phyloP scores from a whole-genome alignment of 2,113 vertebrate species.

The Varanus komodoensis region DNA sequence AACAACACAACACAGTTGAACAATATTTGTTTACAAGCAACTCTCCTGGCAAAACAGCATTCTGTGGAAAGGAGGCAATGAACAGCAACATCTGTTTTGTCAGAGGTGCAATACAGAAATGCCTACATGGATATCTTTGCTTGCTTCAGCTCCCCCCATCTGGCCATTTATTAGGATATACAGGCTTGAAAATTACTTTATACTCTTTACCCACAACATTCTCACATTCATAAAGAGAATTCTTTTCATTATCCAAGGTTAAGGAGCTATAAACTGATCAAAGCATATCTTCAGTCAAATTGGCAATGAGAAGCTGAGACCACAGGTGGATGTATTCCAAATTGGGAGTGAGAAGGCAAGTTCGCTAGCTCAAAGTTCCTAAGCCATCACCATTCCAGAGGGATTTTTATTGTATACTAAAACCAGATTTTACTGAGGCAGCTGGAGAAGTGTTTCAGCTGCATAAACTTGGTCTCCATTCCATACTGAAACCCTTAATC shows the following conservation, averaged over 20 bases:
- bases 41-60: not conserved
- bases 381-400: not conserved
- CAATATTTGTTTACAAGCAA: not conserved
- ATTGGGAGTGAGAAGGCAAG: not conserved
- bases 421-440: not conserved
- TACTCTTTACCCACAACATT: not conserved
- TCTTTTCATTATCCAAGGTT: slow-evolving; percentile 13
- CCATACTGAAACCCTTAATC: not conserved
- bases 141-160: slow-evolving; percentile 32
- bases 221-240: not conserved
- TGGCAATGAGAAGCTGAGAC: not conserved
- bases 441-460: not conserved
- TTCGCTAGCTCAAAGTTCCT: slow-evolving; percentile 18
- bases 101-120: slow-evolving; percentile 29
- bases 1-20: slow-evolving; percentile 13
- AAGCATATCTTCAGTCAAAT: not conserved
- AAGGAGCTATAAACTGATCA: not conserved
- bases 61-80: slow-evolving; percentile 5
- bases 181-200: not conserved
- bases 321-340: not conserved
- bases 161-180: slow-evolving; percentile 43
- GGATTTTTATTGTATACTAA: not conserved
- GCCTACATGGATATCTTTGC: not conserved
- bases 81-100: not conserved
- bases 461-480: not conserved